Base-by-base conservation (phyloP, 2,113 vertebrate species). In the Takifugu flavidus region DNA sequence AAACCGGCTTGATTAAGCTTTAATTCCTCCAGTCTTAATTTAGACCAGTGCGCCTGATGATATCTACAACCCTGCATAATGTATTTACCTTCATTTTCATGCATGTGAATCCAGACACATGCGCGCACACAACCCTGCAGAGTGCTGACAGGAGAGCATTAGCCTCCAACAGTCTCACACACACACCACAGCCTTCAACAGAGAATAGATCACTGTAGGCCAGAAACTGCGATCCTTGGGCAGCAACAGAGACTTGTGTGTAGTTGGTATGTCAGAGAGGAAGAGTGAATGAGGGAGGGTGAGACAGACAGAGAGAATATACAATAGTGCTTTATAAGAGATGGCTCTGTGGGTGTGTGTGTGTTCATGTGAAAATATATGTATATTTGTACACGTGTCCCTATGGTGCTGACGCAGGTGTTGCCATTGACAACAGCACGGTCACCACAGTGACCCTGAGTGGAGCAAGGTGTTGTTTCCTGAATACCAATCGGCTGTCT, bases 401-500 rank as follows among this genome's bases (percentile, higher is more conserved):
- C 65, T 15, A 28, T 62, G 59, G 56, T 73, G 78, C 79, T 86
- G 84, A 86, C 75, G 82, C 79, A 86, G 76, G 78, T 82, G 78
- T 83, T 85, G 81, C 82, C 74, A 78, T 60, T 82, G 83, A 78
- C 82, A 51, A 86, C 84, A 76, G 71, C 42, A 70, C 72, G 51
- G 79, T 79, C 79, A 72, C 84, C 72, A 79, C 77, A 69, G 80
- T 82, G 79, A 80, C 77, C 81, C 74, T 70, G 82, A 79, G 75
- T 65, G 15, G 70, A 82, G 74, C 70, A 56, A 63, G 67, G 70
- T 72, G 55, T 65, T 39, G 47, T 64, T 56, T 60, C 54, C 65
- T 77, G 84, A 82, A 89, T 86, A 89, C 75, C 75, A 84, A 89
- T 83, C 67, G 59, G 52, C 55, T 64, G 63, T 49, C 80, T 76